Base-by-base conservation (phyloP, 2,113 vertebrate species). In the Cinclus cinclus region DNA sequence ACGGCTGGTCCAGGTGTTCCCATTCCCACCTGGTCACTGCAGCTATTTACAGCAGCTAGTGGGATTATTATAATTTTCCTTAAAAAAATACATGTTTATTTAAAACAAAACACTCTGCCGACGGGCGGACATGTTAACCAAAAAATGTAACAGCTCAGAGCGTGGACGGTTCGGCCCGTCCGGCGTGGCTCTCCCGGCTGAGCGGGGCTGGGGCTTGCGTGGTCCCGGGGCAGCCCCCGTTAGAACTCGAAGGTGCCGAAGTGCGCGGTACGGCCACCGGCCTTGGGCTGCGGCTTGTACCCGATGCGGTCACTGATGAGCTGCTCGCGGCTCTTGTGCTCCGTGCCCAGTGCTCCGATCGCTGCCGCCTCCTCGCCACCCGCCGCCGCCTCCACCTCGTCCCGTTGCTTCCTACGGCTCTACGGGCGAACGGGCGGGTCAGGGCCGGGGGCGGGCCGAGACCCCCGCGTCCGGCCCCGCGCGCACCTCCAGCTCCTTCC, bases 241-340 rank as follows among this genome's bases (percentile, higher is more conserved):
- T 80, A 98, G 97, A 98, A 98, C 86, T 98, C 99, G 95, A 99
- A 98, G 95, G 98, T 99, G 79, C 99, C 99, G 95, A 99, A 99
- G 39, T 99, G 98, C 2, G 99, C 98, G 1, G 98, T 98, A 83
- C 99, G 98, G 25, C 98, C 99, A 67, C 98, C 98, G 2, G 98
- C 98, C 94, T 99, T 99, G 63, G 99, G 99, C 95, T 99, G 99
- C 6, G 99, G 98, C 79, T 99, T 99, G 97, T 99, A 99, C 50
- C 99, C 99, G 37, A 99, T 99, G 60, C 99, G 98, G 77, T 99
- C 99, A 25, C 98, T 98, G 70, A 99, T 99, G 80, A 99, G 98
- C 96, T 99, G 99, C 87, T 98, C 98, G 92, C 99, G 97, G n/a
- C 96, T 98, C 64, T 98, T 98, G 25, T 98, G 96, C 7, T 99